These are phyloP conservation scores for Antedon mediterranea DNA, from an alignment of 53 echinoderm and acorn worm genomes.

Conservation along the genomic window DNA sequence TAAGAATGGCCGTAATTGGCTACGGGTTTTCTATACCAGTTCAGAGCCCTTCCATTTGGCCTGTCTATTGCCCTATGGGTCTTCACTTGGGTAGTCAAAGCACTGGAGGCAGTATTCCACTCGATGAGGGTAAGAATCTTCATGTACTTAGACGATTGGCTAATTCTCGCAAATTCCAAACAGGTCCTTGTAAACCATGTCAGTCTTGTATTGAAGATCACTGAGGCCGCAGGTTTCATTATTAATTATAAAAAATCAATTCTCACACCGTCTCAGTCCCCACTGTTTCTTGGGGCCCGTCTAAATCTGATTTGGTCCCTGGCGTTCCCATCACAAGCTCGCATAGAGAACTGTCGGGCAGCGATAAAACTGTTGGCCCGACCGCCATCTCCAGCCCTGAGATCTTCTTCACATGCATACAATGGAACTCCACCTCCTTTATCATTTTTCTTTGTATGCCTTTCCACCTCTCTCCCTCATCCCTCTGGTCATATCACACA, in stretches of 20 bases:
- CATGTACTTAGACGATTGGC: slow-evolving; percentile 39
- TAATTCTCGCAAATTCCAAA: too few species aligned
- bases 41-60: slow-evolving; percentile 27
- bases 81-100: slow-evolving; percentile 24
- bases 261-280: slow-evolving; percentile 5
- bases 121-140: slow-evolving; percentile 6
- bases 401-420: too few species aligned
- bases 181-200: not conserved
- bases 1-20: too few species aligned
- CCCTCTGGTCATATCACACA: too few species aligned
- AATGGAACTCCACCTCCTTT: too few species aligned
- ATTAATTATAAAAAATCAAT: slow-evolving; percentile 6
- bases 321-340: not conserved
- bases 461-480: too few species aligned
- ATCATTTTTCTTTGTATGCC: too few species aligned
- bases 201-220: not conserved
- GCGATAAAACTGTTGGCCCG: too few species aligned
- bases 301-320: not conserved
- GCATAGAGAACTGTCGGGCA: too few species aligned
- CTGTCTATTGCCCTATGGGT: slow-evolving; percentile 22
- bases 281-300: slow-evolving; percentile 6
- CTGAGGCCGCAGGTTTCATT: not conserved
- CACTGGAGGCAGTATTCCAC: slow-evolving; percentile 10
- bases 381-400: too few species aligned
- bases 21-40: too few species aligned